A percentile compares a stretch with the other conserved stretches of the same genome.
These are phyloP conservation scores for Lithobates pipiens DNA, from an alignment of 2,797 vertebrate species.

Conservation along the genomic window DNA sequence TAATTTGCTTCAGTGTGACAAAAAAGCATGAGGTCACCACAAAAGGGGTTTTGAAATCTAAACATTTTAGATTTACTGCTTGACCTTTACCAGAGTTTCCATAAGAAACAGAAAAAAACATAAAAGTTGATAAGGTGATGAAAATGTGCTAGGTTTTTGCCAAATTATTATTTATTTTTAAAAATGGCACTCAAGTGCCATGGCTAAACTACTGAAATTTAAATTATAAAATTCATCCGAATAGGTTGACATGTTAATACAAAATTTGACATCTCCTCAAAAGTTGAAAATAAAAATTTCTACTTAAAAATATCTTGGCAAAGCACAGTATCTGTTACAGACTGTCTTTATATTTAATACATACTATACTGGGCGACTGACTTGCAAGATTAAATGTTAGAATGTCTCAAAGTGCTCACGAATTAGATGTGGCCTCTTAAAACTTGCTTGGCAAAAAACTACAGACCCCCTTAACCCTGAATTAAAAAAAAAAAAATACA, in stretches of 20 bases:
- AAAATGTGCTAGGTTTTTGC: slow-evolving; percentile 73
- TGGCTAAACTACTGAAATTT: neutral
- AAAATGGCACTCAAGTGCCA: neutral
- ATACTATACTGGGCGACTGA: slow-evolving; percentile 77
- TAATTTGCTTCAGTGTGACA: slow-evolving; percentile 76
- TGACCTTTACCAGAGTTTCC: slow-evolving; percentile 76
- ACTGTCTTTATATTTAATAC: slow-evolving; percentile 54
- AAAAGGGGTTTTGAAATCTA: slow-evolving; percentile 72
- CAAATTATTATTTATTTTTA: slow-evolving; percentile 63
- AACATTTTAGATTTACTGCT: slow-evolving; percentile 74
- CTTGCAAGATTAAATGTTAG: slow-evolving; percentile 70
- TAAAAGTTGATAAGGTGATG: slow-evolving; percentile 69
- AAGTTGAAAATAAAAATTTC: neutral
- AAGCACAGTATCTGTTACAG: neutral
- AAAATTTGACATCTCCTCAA: neutral
- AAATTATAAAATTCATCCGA: neutral
- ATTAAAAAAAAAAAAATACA: slow-evolving; percentile 79
- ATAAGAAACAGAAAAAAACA: slow-evolving; percentile 67
- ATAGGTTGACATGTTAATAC: neutral
- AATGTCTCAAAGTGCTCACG: slow-evolving; percentile 18
- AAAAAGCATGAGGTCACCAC: slow-evolving; percentile 74
- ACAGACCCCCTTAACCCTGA: neutral
- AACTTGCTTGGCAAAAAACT: slow-evolving; percentile 35
- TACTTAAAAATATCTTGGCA: neutral
- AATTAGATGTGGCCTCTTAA: neutral